A percentile compares a stretch with the other conserved stretches of the same genome.
Conservation (phyloP, 2,797 vertebrate species). For the Gobio occitaniae region DNA sequence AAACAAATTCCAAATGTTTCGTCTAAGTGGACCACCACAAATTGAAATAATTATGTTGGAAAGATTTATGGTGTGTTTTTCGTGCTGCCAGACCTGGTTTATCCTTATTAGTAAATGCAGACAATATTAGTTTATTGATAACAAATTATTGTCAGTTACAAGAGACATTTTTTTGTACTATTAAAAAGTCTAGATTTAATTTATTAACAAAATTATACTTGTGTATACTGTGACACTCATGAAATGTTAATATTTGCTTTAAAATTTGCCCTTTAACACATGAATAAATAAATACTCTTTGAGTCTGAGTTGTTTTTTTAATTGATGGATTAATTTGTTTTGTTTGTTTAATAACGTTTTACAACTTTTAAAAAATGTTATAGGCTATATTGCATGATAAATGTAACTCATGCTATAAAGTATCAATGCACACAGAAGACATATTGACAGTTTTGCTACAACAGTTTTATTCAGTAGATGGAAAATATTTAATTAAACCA, state of each 20-base stretch:
- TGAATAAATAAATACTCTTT: neutral
- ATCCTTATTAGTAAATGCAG: neutral
- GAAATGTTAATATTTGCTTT: neutral
- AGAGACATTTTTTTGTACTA: neutral
- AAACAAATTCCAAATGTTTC: neutral
- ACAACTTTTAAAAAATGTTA: neutral
- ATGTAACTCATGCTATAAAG: neutral
- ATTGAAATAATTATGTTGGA: neutral
- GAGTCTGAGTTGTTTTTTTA: neutral
- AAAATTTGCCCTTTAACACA: slow-evolving; percentile 2
- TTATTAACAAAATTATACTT: slow-evolving; percentile 31
- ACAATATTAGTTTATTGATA: neutral
- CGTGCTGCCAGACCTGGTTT: neutral
- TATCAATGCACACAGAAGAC: neutral
- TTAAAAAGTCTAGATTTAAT: slow-evolving; percentile 32
- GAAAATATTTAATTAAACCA: too few species aligned
- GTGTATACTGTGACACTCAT: neutral
- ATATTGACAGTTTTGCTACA: neutral
- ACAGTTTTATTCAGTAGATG: neutral
- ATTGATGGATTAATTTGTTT: neutral
- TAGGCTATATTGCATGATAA: neutral
- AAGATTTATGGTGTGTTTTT: neutral
- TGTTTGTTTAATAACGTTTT: neutral
- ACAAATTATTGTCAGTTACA: slow-evolving; percentile 12
- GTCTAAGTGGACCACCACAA: neutral